These are phyloP conservation scores for Tinamus guttatus DNA, from an alignment of 2,113 vertebrate genomes.

Conservation along the genomic window DNA sequence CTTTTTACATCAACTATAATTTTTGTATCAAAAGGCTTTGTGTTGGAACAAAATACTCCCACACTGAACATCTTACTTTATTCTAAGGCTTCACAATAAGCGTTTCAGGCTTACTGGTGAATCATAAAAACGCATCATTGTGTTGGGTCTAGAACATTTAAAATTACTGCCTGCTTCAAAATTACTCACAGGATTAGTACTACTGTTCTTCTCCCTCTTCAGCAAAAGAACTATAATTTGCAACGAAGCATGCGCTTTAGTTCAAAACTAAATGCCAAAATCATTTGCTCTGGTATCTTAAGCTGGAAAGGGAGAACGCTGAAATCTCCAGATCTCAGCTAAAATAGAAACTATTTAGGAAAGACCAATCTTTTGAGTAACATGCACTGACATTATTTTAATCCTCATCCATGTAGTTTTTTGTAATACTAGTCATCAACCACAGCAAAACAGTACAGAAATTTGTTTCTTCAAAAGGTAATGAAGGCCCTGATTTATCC, in stretches of 20 bases:
- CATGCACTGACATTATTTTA: background rate
- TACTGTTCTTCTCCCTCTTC: constrained; percentile 57
- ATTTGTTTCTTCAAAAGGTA: background rate
- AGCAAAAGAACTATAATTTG: constrained; percentile 60
- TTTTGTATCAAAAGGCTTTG: constrained; percentile 70
- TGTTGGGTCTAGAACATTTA: constrained; percentile 75
- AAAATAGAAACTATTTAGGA: background rate
- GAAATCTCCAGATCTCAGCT: background rate
- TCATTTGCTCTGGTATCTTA: background rate
- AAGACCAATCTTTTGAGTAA: background rate
- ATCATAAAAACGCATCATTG: constrained; percentile 78
- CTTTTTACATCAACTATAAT: constrained; percentile 67
- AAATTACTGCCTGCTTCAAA: constrained; percentile 70
- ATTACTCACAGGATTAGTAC: constrained; percentile 64
- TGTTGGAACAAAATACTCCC: constrained; percentile 74
- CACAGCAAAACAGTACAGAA: background rate
- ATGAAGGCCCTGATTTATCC: background rate
- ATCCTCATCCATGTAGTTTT: background rate
- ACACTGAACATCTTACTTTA: constrained; percentile 69
- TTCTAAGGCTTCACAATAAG: constrained; percentile 71
- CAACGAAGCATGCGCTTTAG: constrained; percentile 18
- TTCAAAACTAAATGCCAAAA: constrained; percentile 39
- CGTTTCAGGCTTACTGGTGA: constrained; percentile 72
- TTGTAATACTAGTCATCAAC: background rate
- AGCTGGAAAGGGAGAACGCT: background rate